These are phyloP conservation scores for Trichacis sp. DNA, from an alignment of 2,888 invertebrate species.

Conservation along the genomic window DNA sequence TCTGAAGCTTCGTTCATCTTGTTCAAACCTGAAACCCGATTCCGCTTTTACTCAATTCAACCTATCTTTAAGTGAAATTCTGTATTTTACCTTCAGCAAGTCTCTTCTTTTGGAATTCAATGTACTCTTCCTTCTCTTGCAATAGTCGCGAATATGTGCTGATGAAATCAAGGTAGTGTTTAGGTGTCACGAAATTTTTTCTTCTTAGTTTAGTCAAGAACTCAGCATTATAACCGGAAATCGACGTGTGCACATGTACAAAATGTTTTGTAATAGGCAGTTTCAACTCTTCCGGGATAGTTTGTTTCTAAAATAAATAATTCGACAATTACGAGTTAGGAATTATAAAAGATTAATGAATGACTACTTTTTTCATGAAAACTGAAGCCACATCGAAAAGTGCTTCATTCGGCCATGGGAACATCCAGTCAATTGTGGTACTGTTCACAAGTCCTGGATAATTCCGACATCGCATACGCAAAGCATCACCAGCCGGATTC, in stretches of 20 bases:
- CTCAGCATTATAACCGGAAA: slow-evolving; percentile 79
- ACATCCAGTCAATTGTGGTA: slow-evolving; percentile 94
- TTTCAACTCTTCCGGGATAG: slow-evolving; percentile 78
- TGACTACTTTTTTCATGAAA: slow-evolving; percentile 79
- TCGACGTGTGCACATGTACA: slow-evolving; percentile 85
- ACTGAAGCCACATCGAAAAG: slow-evolving; percentile 88
- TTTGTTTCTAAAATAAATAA: slow-evolving; percentile 72
- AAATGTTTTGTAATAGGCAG: slow-evolving; percentile 84
- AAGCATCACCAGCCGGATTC: slow-evolving; percentile 87
- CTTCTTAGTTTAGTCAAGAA: slow-evolving; percentile 81
- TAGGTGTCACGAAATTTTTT: slow-evolving; percentile 91
- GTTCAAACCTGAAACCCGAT: slow-evolving; percentile 70
- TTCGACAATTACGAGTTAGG: neutral
- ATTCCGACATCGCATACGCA: slow-evolving; percentile 87
- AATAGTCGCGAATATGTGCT: slow-evolving; percentile 82
- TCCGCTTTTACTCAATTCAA: no score
- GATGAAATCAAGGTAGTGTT: slow-evolving; percentile 91
- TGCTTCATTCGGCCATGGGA: slow-evolving; percentile 93
- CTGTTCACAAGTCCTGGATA: slow-evolving; percentile 94
- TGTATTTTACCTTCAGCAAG: slow-evolving; percentile 59
- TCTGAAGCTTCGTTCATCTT: slow-evolving; percentile 90
- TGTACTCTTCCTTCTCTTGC: slow-evolving; percentile 75
- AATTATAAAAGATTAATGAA: neutral
- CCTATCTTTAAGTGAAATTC: no score
- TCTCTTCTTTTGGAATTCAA: slow-evolving; percentile 67